Conservation (phyloP, 2,113 vertebrate genomes). For the Polypterus senegalus region DNA sequence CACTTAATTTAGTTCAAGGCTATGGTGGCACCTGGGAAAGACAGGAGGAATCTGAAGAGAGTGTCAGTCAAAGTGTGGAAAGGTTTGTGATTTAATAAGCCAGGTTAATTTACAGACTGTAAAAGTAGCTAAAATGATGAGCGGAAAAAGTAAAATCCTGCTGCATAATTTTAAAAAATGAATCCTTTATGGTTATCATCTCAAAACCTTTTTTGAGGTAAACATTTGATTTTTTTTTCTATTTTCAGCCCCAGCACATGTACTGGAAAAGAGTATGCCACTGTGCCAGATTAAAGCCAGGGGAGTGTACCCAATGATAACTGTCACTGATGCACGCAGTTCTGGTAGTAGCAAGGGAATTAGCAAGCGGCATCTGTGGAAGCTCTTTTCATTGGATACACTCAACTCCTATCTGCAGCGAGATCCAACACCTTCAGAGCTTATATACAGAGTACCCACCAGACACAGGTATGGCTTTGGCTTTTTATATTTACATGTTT, state of each 20-base stretch:
- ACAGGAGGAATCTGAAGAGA: too few relatives aligned
- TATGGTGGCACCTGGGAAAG: too few relatives aligned
- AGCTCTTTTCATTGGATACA: slow-evolving; percentile 66
- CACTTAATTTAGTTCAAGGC: too few relatives aligned
- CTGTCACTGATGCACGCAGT: slow-evolving; percentile 49
- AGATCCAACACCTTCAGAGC: slow-evolving; percentile 49
- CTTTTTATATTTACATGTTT: too few relatives aligned
- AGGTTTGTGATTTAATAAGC: too few relatives aligned
- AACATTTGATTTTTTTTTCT: background rate
- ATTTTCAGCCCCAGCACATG: slow-evolving; percentile 17
- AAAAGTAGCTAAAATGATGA: too few relatives aligned
- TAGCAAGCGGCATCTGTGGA: slow-evolving; percentile 63
- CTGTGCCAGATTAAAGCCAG: slow-evolving; percentile 53
- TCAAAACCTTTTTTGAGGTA: background rate
- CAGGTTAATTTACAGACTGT: too few relatives aligned
- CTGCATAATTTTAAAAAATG: too few relatives aligned
- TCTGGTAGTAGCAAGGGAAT: slow-evolving; percentile 47
- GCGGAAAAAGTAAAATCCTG: too few relatives aligned
- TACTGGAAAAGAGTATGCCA: slow-evolving; percentile 12
- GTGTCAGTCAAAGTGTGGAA: too few relatives aligned
- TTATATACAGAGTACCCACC: slow-evolving; percentile 54
- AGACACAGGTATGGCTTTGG: slow-evolving; percentile 54
- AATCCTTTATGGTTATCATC: too few relatives aligned
- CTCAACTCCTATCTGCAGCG: slow-evolving; percentile 60
- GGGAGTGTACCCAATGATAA: slow-evolving; percentile 59